These are phyloP conservation scores for Helostoma temminkii DNA, from an alignment of 2,797 vertebrate species.

Conservation along the genomic window DNA sequence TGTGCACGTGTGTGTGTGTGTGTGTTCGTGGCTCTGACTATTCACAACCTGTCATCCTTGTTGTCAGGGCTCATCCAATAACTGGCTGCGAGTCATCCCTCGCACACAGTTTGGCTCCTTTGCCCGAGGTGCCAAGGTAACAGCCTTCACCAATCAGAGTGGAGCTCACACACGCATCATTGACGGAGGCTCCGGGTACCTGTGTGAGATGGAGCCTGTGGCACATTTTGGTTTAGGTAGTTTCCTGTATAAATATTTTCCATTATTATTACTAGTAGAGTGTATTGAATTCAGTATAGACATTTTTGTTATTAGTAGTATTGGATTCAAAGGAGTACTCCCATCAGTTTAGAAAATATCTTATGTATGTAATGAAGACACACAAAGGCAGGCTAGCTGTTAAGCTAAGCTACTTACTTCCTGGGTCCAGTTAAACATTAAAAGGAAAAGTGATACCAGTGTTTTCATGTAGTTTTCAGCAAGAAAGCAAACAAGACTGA, in stretches of 20 bases:
- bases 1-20: constrained; percentile 6
- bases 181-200: constrained; percentile 93
- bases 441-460: too few relatives aligned
- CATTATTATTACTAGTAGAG: too few relatives aligned
- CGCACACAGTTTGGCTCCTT: constrained; percentile 91
- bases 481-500: too few relatives aligned
- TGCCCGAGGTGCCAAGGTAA: constrained; percentile 92
- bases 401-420: too few relatives aligned
- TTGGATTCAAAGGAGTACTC: too few relatives aligned
- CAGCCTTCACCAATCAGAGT: constrained; percentile 88
- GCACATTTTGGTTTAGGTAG: constrained; percentile 96
- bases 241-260: not conserved
- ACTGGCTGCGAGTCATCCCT: constrained; percentile 94
- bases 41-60: not conserved
- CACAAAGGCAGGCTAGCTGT: too few relatives aligned
- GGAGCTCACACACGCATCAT: constrained; percentile 92
- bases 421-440: too few relatives aligned
- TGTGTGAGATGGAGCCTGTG: constrained; percentile 97
- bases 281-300: too few relatives aligned
- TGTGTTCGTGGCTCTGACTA: not conserved
- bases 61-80: constrained; percentile 88
- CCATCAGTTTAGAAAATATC: too few relatives aligned
- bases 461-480: too few relatives aligned
- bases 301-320: too few relatives aligned
- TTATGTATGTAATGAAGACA: too few relatives aligned